Evolutionary conservation across 2,888 invertebrate genomes (phyloP), one percentile per base, ranked within the genome.

Genomic region (Xylota sylvarum): DNA sequence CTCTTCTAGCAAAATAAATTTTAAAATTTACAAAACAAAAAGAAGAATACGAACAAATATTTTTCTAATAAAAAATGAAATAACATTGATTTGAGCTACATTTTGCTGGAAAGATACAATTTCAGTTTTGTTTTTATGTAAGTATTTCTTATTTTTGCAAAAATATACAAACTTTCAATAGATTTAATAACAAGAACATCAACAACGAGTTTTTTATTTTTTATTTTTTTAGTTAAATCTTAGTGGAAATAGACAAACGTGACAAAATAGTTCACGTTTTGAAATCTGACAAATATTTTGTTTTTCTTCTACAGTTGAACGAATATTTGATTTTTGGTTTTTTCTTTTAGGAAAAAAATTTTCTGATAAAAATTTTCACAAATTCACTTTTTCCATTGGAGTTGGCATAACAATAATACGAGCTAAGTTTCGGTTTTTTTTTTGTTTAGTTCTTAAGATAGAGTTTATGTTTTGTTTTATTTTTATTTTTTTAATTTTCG

Each of bases 161-260:
- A 86, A 77, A 86, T 82, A 86, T 81, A 86, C 69, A 86, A 86
- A 86, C 67, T 69, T 69, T 77, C 73, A 82, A 82, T 86, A 86
- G 82, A 69, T 77, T 73, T 77, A 86, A 86, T 77, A 86, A 86
- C 86, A 86, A 86, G 73, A 86, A 86, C 82, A 82, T 86, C 58
- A 82, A 86, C 73, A 81, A 86, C 77, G 64, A 81, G 58, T 81
- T 84, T 81, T 65, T 14, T 62, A 19, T 48, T 50, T 46, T 48
- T 56, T 64, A 65, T 37, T 56, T 23, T 56, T 50, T 76, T 27
- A 52, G 40, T 80, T 69, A 62, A 55, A 40, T 72, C 64, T 62
- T 70, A 65, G 48, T 62, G 82, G 77, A 72, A 56, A 86, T 69
- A 56, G 55, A 55, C 12, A 67, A 55, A 77, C 76, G 52, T 40